These are phyloP conservation scores for Trachemys scripta DNA, from an alignment of 2,113 vertebrate species.

Conservation along the genomic window DNA sequence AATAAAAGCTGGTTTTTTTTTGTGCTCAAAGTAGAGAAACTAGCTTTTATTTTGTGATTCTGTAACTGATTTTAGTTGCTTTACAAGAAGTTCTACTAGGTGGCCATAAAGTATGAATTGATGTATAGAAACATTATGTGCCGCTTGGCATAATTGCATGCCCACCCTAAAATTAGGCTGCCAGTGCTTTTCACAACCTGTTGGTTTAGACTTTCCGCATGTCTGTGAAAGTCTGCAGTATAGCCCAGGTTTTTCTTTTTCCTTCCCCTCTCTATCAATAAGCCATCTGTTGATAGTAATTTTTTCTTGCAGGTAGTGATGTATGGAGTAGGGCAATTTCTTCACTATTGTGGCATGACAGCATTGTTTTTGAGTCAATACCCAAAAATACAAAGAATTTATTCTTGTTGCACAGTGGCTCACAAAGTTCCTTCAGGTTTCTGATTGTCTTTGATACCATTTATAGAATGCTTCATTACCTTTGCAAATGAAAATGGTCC, in stretches of 20 bases:
- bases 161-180: neutral
- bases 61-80: neutral
- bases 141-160: neutral
- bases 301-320: slow-evolving; percentile 21
- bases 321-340: neutral
- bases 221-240: neutral
- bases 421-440: slow-evolving; percentile 53
- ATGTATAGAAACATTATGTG: neutral
- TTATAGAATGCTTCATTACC: slow-evolving; percentile 61
- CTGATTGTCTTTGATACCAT: slow-evolving; percentile 59
- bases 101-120: neutral
- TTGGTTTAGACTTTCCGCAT: neutral
- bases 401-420: slow-evolving; percentile 9
- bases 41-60: neutral
- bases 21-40: neutral
- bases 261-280: neutral
- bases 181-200: neutral
- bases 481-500: slow-evolving; percentile 57
- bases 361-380: neutral
- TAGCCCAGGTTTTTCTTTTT: neutral
- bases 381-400: neutral
- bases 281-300: neutral
- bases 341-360: neutral
- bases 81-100: neutral
- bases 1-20: neutral